Evolutionary conservation across 2,888 invertebrate species (phyloP).

Genomic region (Thecophora atra): DNA sequence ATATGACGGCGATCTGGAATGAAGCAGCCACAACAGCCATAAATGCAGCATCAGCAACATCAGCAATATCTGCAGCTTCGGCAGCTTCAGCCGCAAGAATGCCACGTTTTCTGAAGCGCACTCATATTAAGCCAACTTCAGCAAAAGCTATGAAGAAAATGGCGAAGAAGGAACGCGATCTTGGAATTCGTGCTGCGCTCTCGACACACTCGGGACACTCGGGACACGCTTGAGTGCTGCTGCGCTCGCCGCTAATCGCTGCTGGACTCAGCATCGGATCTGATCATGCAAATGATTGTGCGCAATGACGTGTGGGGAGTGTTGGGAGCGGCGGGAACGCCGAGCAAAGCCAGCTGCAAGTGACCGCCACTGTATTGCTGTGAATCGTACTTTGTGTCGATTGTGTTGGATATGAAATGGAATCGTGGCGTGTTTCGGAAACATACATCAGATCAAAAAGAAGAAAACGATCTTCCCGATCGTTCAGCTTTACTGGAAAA

Average conservation of each 20-base stretch:
- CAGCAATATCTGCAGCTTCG: too few relatives aligned
- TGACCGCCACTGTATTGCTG: neutral
- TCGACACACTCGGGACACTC: neutral
- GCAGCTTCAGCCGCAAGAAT: slow-evolving; percentile 43
- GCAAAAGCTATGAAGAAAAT: slow-evolving; percentile 28
- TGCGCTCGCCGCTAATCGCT: neutral
- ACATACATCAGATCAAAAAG: too few relatives aligned
- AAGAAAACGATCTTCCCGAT: too few relatives aligned
- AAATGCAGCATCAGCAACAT: slow-evolving; percentile 62
- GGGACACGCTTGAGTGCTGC: neutral
- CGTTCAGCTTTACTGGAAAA: too few relatives aligned
- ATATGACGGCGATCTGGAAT: slow-evolving; percentile 11
- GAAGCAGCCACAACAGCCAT: slow-evolving; percentile 56
- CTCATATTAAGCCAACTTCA: slow-evolving; percentile 32
- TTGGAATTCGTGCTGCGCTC: slow-evolving; percentile 22
- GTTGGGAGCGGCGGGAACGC: neutral
- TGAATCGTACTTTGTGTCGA: neutral
- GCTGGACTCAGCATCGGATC: neutral
- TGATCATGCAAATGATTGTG: neutral
- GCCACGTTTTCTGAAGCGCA: slow-evolving; percentile 40
- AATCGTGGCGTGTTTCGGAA: too few relatives aligned
- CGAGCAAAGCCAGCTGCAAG: neutral
- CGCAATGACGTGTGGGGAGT: neutral
- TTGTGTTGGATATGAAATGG: too few relatives aligned
- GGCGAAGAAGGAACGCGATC: neutral